Evolutionary conservation across 2,888 invertebrate genomes (phyloP), one percentile per base, ranked within the genome.

Genomic region (Phalera bucephala): DNA sequence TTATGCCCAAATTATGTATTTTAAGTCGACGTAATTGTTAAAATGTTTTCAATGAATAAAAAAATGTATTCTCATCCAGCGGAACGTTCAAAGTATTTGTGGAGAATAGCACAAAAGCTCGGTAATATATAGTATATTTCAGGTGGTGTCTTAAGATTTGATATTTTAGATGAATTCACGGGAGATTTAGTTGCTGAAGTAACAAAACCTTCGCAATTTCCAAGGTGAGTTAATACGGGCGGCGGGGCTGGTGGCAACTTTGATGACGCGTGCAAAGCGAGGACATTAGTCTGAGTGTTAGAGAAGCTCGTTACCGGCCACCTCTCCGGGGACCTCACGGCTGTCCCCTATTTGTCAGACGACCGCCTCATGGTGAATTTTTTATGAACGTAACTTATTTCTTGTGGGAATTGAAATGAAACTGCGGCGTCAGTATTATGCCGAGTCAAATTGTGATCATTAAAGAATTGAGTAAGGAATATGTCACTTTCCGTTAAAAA

Each of bases 1-100:
- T 80, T 76, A 78, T 56, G 53, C 49, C 57, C 52, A 69, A 79
- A 77, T 76, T 76, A 74, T 72, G 66, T 70, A 72, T 77, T 77
- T 73, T 60, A 71, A 74, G 65, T 64, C 50, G 52, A 45, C 55
- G 52, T 62, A 62, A 63, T 64, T 59, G 52, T 52, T 57, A 65
- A 72, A 71, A 68, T 51, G 48, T 50, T 37, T 30, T 44, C 38
- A 38, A 40, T 36, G 45, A 28, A 22, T n/a, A 30, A 53, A 52
- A 52, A 55, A 46, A 35, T 2, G 5, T n/a, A 36, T 14, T 12
- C 32, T 31, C 13, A 21, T 30, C 12, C 20, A 13, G 11, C 31
- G 34, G 22, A 36, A 15, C 1, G 15, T 7, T 19, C 29, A 29
- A 29, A 19, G 19, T 10, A 11, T 27, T 14, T 27, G 27, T 11